Base-by-base conservation (phyloP, 1,140 invertebrate genomes). In the Dinoponera quadriceps region DNA sequence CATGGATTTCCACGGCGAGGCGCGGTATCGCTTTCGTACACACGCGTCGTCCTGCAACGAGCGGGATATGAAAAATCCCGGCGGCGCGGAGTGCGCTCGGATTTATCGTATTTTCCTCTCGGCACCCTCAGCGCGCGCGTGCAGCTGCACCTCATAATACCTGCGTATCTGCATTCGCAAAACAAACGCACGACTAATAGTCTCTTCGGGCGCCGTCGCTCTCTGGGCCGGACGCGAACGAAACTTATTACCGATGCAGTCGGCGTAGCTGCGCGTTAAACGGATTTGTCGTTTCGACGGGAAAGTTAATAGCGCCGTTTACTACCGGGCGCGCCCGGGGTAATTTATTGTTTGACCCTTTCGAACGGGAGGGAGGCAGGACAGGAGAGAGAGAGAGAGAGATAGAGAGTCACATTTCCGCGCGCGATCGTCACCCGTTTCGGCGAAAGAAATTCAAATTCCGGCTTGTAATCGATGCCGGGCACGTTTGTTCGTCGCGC, bases 241-340 rank as follows among this genome's bases (percentile, higher is more conserved):
- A 73, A 78, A 72, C 83, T 82, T 72, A 82, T 82, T 82, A 82
- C 69, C 60, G 66, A 85, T 82, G 83, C 83, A 85, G 80, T 82
- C 60, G 68, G 80, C 80, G 83, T 84, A 81, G 75, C 57, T 54
- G 54, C 55, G 72, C 59, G 72, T 77, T 71, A 72, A 86, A 86
- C 73, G 85, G 86, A 87, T 87, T 87, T 86, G 80, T 87, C 84
- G 75, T 84, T 84, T 75, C 27, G 49, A 84, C 71, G 85, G 62
- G 85, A 68, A 77, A 68, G 85, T 87, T 88, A 86, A 88, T 87
- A 85, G 69, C 78, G 59, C 80, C 78, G 83, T 85, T 85, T 84
- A 84, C 83, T 69, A 29, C 77, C 77, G 59, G 51, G 62, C 38
- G 25, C 63, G 66, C 57, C 22, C 55, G 48, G 75, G 13, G 55